Evolutionary conservation across 2,113 vertebrate species (phyloP).

Genomic region (Sprattus sprattus): DNA sequence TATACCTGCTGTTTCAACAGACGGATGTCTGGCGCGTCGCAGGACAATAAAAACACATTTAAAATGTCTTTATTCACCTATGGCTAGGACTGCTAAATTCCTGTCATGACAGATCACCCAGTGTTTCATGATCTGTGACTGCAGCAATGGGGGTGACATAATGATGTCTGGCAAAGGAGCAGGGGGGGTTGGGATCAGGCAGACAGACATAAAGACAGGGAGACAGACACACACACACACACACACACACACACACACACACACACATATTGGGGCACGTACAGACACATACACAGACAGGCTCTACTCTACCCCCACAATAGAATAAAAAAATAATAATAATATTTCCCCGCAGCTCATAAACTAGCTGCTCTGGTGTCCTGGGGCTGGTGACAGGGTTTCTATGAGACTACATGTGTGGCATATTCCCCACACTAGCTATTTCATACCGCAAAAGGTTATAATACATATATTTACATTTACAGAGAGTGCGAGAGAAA

Average conservation of each 20-base stretch:
- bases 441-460: not conserved
- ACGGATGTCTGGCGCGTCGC: not conserved
- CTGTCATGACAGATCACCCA: constrained; percentile 1
- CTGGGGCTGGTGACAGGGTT: not conserved
- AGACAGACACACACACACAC: not conserved
- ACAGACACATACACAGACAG: not conserved
- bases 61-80: constrained; percentile 13
- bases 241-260: not conserved
- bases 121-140: constrained; percentile 3
- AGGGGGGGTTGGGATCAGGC: not conserved
- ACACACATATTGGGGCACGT: not conserved
- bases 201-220: too few relatives aligned
- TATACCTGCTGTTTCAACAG: not conserved
- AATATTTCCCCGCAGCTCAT: not conserved
- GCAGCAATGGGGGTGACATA: constrained; percentile 3
- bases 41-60: not conserved
- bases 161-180: constrained; percentile 12
- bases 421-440: not conserved
- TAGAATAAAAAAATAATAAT: not conserved
- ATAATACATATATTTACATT: not conserved
- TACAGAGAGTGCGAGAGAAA: too few relatives aligned
- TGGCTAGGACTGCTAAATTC: constrained; percentile 3
- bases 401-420: not conserved
- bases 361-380: not conserved
- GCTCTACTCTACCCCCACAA: not conserved